These are phyloP conservation scores for Pseudochromis fuscus DNA, from an alignment of 2,797 vertebrate genomes.

Conservation along the genomic window DNA sequence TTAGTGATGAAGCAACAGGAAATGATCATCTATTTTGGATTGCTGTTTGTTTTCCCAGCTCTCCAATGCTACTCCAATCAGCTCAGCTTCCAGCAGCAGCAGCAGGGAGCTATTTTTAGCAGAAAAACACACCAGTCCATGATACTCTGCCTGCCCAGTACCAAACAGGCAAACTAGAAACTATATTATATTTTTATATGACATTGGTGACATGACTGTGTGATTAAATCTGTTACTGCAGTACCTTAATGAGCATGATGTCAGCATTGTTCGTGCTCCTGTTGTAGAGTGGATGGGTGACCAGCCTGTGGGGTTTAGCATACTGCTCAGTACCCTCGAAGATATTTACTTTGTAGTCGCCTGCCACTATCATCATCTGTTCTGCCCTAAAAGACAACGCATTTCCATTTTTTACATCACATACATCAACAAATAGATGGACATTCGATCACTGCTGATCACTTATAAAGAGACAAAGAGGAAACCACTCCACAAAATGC, in stretches of 20 bases:
- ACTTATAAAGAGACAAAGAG: too few relatives aligned
- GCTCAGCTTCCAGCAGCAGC: neutral
- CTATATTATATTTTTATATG: neutral
- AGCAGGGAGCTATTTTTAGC: neutral
- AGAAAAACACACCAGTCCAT: neutral
- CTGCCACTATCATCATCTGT: slow-evolving; percentile 85
- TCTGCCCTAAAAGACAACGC: slow-evolving; percentile 70
- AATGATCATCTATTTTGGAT: neutral
- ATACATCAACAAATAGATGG: neutral
- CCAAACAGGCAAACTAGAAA: neutral
- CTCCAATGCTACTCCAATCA: neutral
- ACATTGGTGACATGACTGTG: neutral
- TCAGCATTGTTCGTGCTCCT: slow-evolving; percentile 84
- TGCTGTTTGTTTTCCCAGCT: neutral
- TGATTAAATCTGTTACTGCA: neutral
- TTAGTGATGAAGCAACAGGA: neutral
- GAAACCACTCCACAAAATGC: too few relatives aligned
- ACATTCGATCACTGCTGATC: neutral
- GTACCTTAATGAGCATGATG: slow-evolving; percentile 89
- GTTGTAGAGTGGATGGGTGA: slow-evolving; percentile 85
- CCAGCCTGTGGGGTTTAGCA: slow-evolving; percentile 78
- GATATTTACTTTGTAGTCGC: slow-evolving; percentile 80
- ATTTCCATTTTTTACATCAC: slow-evolving; percentile 10
- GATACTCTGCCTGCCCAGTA: neutral
- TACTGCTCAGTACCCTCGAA: slow-evolving; percentile 87